phyloP scores from a whole-genome alignment of 2,888 invertebrate genomes.

The Andricus curvator region DNA sequence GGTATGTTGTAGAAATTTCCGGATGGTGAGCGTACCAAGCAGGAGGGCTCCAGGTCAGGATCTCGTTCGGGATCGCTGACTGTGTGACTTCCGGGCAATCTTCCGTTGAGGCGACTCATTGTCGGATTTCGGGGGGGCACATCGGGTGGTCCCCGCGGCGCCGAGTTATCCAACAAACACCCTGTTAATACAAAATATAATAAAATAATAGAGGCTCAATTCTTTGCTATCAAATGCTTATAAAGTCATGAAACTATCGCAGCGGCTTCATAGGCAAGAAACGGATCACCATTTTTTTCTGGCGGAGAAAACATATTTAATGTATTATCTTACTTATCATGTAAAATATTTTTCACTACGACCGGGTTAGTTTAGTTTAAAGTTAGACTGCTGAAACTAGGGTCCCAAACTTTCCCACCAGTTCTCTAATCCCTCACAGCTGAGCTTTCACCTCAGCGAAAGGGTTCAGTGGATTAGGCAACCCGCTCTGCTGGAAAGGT shows the following conservation, averaged over 20 bases:
- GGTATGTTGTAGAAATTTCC: constrained; percentile 95
- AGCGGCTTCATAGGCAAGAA: no score
- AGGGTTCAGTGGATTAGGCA: neutral
- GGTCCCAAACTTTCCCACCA: neutral
- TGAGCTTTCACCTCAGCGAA: neutral
- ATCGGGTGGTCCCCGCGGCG: constrained; percentile 87
- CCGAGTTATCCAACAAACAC: constrained; percentile 91
- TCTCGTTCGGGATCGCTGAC: constrained; percentile 78
- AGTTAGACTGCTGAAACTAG: neutral
- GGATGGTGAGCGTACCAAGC: constrained; percentile 93
- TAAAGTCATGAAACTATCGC: no score
- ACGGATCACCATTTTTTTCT: no score
- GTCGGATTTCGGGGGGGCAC: constrained; percentile 94
- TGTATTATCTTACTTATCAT: no score
- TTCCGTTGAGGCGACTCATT: constrained; percentile 94
- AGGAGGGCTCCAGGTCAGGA: constrained; percentile 94
- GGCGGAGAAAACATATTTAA: no score
- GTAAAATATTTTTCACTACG: no score
- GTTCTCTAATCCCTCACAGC: neutral
- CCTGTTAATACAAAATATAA: constrained; percentile 81
- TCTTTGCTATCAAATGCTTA: no score
- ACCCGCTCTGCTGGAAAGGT: neutral
- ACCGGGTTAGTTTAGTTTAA: no score
- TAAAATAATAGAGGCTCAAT: no score
- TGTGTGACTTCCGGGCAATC: constrained; percentile 83